These are phyloP conservation scores for Hemichromis elongatus DNA, from an alignment of 2,113 vertebrate genomes.

Conservation along the genomic window DNA sequence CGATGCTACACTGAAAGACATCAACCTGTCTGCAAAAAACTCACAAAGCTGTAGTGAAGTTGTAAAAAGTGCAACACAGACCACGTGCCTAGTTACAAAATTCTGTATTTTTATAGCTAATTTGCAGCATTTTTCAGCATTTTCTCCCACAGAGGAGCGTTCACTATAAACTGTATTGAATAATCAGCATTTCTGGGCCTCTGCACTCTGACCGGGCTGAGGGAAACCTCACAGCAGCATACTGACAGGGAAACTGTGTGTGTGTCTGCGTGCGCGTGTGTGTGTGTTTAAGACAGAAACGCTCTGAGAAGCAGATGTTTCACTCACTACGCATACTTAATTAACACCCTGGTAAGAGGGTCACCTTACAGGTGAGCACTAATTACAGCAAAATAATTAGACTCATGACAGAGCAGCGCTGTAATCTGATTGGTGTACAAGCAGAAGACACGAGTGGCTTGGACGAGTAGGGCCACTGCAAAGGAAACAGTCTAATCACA, in stretches of 20 bases:
- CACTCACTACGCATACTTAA: slow-evolving; percentile 16
- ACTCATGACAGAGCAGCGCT: neutral
- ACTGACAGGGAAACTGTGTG: neutral
- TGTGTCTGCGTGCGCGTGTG: neutral
- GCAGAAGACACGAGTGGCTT: neutral
- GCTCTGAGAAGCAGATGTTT: neutral
- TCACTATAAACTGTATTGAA: neutral
- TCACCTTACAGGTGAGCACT: slow-evolving; percentile 24
- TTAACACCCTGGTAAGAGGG: slow-evolving; percentile 27
- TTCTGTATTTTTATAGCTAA: neutral
- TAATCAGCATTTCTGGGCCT: neutral
- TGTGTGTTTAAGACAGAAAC: neutral
- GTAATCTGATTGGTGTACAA: neutral
- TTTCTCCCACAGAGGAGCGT: neutral
- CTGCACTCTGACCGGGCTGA: neutral
- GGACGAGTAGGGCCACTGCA: neutral
- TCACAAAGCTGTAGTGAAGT: rapidly evolving
- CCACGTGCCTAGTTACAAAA: neutral
- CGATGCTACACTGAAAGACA: neutral
- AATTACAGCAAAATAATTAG: slow-evolving; percentile 12
- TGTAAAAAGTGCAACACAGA: neutral
- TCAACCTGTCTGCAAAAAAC: neutral
- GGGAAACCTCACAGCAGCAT: neutral
- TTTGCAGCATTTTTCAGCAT: neutral
- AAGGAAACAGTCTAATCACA: neutral